Base-by-base conservation (phyloP, 2,888 invertebrate genomes). In the Trissoscelio sp. region DNA sequence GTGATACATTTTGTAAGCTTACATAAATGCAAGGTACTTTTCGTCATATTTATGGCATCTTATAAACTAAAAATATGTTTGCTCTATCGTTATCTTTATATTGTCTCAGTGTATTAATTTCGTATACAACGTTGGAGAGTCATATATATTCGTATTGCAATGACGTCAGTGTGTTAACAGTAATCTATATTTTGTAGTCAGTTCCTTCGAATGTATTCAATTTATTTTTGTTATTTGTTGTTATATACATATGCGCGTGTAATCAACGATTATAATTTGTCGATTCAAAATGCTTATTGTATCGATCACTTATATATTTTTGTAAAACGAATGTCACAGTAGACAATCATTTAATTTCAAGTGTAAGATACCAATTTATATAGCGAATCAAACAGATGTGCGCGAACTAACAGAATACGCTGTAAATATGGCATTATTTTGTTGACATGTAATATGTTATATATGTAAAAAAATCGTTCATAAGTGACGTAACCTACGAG, bases 31-130 rank as follows among this genome's bases (percentile, higher is more conserved):
- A 12, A 37, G 51, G 18, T 53, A 53, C 20, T 66, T 75, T 39
- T 75, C 51, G 60, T 62, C 77, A 62, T 69, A 77, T 69, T 69
- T 77, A 69, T 77, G 77, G 69, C 77, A 69, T 69, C 44, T 69
- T 67, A 46, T 69, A 69, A 69, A 66, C 12, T 69, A 77, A 67
- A 69, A 77, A 77, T 77, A 77, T 77, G 60, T 77, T 77, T 69
- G 77, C 77, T 67, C 77, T 51, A n/a, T 22, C 60, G 22, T 77
- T 67, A 69, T 67, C 67, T 42, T 51, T 48, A 28, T 44, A 34
- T 42, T 67, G 42, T 69, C 77, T 77, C 77, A 77, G 77, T 69
- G 67, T 77, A 44, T 77, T 60, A 42, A 44, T 73, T 75, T 66
- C 57, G 11, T 24, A 53, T 44, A 44, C 51, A 69, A 51, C 58